These are phyloP conservation scores for Calliopum simillimum DNA, from an alignment of 2,888 invertebrate genomes.

Conservation along the genomic window DNA sequence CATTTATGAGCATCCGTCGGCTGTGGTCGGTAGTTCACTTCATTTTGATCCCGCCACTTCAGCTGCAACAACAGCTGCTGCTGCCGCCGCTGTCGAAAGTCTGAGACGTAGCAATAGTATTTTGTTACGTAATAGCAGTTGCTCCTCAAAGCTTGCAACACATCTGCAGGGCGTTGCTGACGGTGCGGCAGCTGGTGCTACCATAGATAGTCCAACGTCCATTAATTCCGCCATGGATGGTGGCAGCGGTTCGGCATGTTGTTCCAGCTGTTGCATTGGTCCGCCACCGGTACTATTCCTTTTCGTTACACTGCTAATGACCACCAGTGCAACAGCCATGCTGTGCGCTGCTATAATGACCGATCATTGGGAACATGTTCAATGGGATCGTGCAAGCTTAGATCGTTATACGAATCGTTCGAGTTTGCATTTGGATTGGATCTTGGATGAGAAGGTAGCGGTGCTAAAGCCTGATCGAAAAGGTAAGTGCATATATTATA, in stretches of 20 bases:
- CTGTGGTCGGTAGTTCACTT: conserved; percentile 61
- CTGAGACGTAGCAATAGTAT: conserved; percentile 63
- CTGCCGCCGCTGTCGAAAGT: conserved; percentile 63
- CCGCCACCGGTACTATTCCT: conserved; percentile 66
- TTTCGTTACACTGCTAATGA: conserved; percentile 73
- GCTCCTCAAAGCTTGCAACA: conserved; percentile 57
- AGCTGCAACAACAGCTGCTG: conserved; percentile 58
- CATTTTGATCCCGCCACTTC: conserved; percentile 56
- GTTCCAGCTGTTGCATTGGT: conserved; percentile 62
- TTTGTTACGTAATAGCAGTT: conserved; percentile 62
- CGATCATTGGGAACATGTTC: conserved; percentile 90
- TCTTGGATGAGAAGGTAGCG: conserved; percentile 81
- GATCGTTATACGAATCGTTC: conserved; percentile 68
- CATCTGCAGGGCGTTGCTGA: conserved; percentile 26
- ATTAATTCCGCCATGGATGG: conserved; percentile 61
- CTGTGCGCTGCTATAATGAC: conserved; percentile 89
- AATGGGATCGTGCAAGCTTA: conserved; percentile 76
- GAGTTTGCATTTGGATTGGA: conserved; percentile 75
- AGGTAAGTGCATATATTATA: conserved; percentile 50
- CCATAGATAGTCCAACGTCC: conserved; percentile 57
- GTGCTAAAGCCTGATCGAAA: conserved; percentile 71
- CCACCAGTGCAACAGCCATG: conserved; percentile 83
- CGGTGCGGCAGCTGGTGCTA: conserved; percentile 44
- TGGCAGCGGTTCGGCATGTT: conserved; percentile 59
- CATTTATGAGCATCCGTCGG: conserved; percentile 65